These are phyloP conservation scores for Malthinus flaveolus DNA, from an alignment of 2,888 invertebrate genomes.

Conservation along the genomic window DNA sequence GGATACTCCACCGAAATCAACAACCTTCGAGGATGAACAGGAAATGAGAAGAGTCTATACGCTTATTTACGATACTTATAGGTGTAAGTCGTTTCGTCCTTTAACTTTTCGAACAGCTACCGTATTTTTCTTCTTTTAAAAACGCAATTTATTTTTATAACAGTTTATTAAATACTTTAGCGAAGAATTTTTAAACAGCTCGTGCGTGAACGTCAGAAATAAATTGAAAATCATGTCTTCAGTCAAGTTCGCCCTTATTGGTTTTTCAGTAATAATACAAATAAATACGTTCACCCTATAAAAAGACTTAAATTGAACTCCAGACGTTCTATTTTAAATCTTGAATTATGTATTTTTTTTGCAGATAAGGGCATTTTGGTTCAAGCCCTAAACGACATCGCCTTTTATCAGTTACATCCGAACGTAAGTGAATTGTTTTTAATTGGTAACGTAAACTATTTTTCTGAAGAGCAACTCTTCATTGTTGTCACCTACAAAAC, in stretches of 20 bases:
- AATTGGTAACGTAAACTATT: not conserved
- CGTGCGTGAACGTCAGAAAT: slow-evolving; percentile 6
- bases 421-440: slow-evolving; percentile 54
- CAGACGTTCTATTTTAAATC: not conserved
- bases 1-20: slow-evolving; percentile 56
- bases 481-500: too few relatives aligned
- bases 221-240: not conserved
- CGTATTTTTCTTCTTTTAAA: not conserved
- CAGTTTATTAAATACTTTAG: not conserved
- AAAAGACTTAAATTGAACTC: not conserved
- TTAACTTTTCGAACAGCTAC: not conserved
- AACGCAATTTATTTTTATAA: slow-evolving; percentile 1
- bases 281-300: not conserved
- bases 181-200: not conserved
- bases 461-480: not conserved
- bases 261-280: not conserved
- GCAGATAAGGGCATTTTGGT: slow-evolving; percentile 70
- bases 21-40: slow-evolving; percentile 65
- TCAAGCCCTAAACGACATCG: slow-evolving; percentile 65
- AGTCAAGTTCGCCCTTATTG: not conserved
- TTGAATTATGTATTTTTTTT: slow-evolving; percentile 41
- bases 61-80: slow-evolving; percentile 72
- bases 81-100: slow-evolving; percentile 61
- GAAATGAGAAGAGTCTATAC: slow-evolving; percentile 75
- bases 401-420: slow-evolving; percentile 62